Conservation (phyloP, 2,797 vertebrate species). For the Paguma larvata region DNA sequence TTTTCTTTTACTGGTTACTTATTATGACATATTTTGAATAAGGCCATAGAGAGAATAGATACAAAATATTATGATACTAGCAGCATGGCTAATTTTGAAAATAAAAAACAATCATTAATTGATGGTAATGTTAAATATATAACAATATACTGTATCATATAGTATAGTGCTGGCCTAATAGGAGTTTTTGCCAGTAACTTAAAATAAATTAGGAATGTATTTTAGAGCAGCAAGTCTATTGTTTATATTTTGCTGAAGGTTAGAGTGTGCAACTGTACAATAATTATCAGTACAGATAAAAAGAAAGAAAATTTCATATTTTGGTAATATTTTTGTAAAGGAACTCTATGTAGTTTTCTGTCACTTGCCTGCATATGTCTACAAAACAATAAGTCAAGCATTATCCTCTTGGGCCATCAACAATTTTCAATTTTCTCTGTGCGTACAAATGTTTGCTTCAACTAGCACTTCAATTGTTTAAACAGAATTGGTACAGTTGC, state of each 20-base stretch:
- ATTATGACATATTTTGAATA: not conserved
- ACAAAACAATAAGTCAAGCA: not conserved
- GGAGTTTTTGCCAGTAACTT: not conserved
- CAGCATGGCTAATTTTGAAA: not conserved
- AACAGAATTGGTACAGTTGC: not conserved
- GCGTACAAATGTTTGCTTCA: conserved; percentile 39
- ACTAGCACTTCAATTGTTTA: not conserved
- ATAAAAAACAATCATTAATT: not conserved
- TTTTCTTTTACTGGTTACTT: not conserved
- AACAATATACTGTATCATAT: not conserved
- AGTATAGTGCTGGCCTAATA: not conserved
- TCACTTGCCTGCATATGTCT: not conserved
- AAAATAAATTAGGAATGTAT: not conserved
- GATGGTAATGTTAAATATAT: not conserved
- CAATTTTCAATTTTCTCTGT: conserved; percentile 27
- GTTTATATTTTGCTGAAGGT: not conserved
- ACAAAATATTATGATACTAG: not conserved
- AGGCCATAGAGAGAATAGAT: not conserved
- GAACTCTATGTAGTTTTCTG: not conserved
- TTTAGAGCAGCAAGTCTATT: not conserved
- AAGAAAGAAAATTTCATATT: not conserved
- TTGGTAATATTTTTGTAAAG: not conserved
- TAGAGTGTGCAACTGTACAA: not conserved
- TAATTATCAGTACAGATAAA: not conserved
- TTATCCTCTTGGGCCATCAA: not conserved